These are phyloP conservation scores for Sturnus vulgaris DNA, from an alignment of 2,113 vertebrate species.

Conservation along the genomic window DNA sequence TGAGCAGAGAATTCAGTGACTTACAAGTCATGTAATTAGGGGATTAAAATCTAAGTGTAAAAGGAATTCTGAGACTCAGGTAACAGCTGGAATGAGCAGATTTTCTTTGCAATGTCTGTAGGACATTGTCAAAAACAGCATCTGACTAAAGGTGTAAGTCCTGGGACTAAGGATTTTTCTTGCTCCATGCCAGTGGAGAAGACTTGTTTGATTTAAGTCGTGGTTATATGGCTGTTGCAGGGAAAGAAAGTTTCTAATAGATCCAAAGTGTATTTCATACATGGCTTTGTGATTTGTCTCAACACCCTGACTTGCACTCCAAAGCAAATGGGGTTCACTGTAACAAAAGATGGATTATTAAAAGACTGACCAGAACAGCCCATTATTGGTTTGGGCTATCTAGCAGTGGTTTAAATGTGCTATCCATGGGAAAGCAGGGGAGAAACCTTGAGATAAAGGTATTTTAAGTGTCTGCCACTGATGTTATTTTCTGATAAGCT, in stretches of 20 bases:
- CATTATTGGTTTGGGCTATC: background rate
- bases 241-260: background rate
- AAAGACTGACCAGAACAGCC: background rate
- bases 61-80: background rate
- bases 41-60: slow-evolving; percentile 27
- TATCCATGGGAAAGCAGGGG: slow-evolving; percentile 47
- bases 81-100: slow-evolving; percentile 21
- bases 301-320: background rate
- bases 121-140: background rate
- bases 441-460: slow-evolving; percentile 69
- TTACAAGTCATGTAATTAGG: slow-evolving; percentile 22
- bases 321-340: background rate
- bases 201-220: background rate
- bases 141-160: background rate
- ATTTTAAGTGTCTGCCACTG: slow-evolving; percentile 64
- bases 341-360: background rate
- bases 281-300: background rate
- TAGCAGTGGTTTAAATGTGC: slow-evolving; percentile 58
- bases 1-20: background rate
- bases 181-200: background rate
- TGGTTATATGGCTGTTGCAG: background rate
- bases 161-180: background rate
- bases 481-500: slow-evolving; percentile 75
- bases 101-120: background rate
- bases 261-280: background rate